Base-by-base conservation (phyloP, 92 coral and sea anemone species). In the Epizoanthus ramosus region DNA sequence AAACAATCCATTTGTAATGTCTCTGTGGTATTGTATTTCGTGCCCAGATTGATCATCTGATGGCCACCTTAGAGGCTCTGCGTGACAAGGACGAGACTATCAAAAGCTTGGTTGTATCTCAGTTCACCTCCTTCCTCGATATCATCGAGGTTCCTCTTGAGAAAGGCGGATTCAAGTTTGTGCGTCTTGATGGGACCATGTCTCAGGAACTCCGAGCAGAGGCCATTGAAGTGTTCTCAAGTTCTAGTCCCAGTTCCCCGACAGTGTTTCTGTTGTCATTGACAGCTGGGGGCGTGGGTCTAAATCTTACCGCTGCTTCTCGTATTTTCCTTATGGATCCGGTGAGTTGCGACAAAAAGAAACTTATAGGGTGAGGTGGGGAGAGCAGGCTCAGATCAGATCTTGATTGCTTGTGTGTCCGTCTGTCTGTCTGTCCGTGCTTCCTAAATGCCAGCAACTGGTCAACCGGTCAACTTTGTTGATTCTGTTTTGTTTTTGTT, bases 311-410 rank as follows among this genome's bases (percentile, higher is more conserved):
- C 0, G 97, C 94, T 33, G 97, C 97, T 10, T 79, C 97, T 6
- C 91, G 92, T 31, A 92, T 93, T 33, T 93, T 93, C 61, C 88
- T 93, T 15, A 88, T 93, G 94, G 97, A 93, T 53, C 97, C 97
- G 84, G 97, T 93, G 73, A 57, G 97, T 83, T 67, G 33, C 16
- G 12, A 35, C 22, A n/a, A 53, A 4, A 35, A 22, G 39, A n/a
- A 28, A 57, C 50, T 0, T 56, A 5, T 75, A 12, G 54, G 54
- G 54, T 50, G 54, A 12, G 54, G 54, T 50, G 54, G 54, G 54
- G 54, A 50, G 54, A 9, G 54, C 10, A 6, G 50, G 50, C 8
- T 5, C 50, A 7, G 50, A 43, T 41, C 6, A 8, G 47, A 41
- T 41, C 47, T 79, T 37, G 1, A 17, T 54, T 8, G 22, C 33